Evolutionary conservation across 2,888 invertebrate genomes (phyloP).

Genomic region (Rhabditoides inermis): DNA sequence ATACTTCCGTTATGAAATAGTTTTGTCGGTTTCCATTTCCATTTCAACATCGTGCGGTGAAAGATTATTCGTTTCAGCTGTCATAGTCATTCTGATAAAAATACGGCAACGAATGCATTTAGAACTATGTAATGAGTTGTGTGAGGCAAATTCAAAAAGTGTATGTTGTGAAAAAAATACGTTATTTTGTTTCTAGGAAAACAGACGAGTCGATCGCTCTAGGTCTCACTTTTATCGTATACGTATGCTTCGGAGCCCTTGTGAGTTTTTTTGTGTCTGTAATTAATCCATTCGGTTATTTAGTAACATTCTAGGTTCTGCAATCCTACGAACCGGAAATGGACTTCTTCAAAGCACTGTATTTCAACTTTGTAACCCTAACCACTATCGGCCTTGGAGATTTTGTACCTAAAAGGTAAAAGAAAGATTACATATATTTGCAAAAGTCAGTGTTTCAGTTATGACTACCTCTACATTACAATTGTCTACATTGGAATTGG

Average conservation of each 20-base stretch:
- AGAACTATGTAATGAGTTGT: no score
- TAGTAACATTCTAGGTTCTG: slow-evolving; percentile 18
- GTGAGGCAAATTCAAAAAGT: no score
- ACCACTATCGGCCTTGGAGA: slow-evolving; percentile 46
- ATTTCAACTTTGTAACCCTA: slow-evolving; percentile 48
- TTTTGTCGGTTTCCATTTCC: no score
- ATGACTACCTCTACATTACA: slow-evolving; percentile 40
- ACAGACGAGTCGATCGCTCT: slow-evolving; percentile 36
- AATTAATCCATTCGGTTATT: not conserved
- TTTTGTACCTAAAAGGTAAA: slow-evolving; percentile 41
- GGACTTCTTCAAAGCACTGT: slow-evolving; percentile 47
- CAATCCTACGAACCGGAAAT: slow-evolving; percentile 48
- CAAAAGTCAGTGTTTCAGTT: slow-evolving; percentile 15
- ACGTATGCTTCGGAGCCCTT: slow-evolving; percentile 38
- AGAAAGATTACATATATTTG: not conserved
- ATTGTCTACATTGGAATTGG: slow-evolving; percentile 41
- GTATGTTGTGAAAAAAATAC: no score
- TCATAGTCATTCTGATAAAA: no score
- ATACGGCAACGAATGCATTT: no score
- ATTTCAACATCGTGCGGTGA: no score
- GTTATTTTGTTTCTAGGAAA: slow-evolving; percentile 14
- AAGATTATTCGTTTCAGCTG: no score
- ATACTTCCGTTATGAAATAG: no score
- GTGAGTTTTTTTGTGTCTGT: slow-evolving; percentile 2
- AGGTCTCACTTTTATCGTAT: slow-evolving; percentile 32